phyloP scores from a whole-genome alignment of 2,113 vertebrate species.

The Istiophorus platypterus region DNA sequence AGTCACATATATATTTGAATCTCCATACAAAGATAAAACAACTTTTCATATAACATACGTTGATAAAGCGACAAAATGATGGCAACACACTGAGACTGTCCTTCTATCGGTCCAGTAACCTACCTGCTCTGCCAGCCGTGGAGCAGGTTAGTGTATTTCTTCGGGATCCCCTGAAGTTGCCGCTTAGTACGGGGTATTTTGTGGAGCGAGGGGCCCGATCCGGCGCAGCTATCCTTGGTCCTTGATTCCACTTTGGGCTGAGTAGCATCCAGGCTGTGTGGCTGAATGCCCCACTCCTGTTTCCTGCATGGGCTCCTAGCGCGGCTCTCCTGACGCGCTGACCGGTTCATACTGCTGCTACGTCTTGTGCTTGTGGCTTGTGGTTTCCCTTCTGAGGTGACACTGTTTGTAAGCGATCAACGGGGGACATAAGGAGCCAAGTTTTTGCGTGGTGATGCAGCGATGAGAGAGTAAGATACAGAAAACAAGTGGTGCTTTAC shows the following conservation, averaged over 20 bases:
- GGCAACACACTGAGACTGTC: background rate
- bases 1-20: too few relatives aligned
- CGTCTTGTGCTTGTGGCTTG: background rate
- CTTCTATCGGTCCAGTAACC: background rate
- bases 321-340: conserved; percentile 64
- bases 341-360: conserved; percentile 55
- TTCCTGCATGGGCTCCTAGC: conserved; percentile 32
- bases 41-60: too few relatives aligned
- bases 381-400: background rate
- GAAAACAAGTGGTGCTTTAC: background rate
- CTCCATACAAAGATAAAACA: too few relatives aligned
- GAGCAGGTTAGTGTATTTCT: conserved; percentile 94
- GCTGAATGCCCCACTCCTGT: conserved; percentile 22
- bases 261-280: conserved; percentile 74
- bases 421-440: background rate
- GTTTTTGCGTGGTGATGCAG: conserved; percentile 15
- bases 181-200: conserved; percentile 67
- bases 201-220: conserved; percentile 50
- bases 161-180: conserved; percentile 89
- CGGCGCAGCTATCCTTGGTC: conserved; percentile 57
- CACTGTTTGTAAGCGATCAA: too few relatives aligned
- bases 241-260: conserved; percentile 58
- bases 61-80: background rate
- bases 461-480: background rate
- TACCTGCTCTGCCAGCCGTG: conserved; percentile 97